These are phyloP conservation scores for Neoscelio sp. DNA, from an alignment of 2,888 invertebrate genomes.

Conservation along the genomic window DNA sequence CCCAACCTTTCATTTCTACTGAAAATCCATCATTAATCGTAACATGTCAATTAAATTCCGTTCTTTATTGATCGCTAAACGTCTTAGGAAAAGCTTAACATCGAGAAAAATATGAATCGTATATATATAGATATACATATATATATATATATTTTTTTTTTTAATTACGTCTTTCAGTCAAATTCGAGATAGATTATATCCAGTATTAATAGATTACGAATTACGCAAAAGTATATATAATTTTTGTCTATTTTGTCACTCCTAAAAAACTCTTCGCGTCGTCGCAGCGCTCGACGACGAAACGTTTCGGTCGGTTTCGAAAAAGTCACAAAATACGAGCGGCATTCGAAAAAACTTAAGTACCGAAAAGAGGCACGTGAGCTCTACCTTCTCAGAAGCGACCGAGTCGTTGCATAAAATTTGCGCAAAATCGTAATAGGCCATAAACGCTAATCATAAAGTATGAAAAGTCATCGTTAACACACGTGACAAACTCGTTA, in stretches of 20 bases:
- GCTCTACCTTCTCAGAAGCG: conserved; percentile 57
- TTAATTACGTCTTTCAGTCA: conserved; percentile 77
- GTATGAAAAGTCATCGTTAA: conserved; percentile 79
- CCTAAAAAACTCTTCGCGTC: no score
- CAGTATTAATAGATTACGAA: conserved; percentile 72
- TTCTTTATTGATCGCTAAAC: conserved; percentile 72
- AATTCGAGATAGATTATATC: conserved; percentile 76
- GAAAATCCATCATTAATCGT: conserved; percentile 21
- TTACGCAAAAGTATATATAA: conserved; percentile 72
- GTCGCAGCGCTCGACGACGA: conserved; percentile 63
- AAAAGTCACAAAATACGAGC: conserved; percentile 73
- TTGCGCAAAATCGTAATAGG: conserved; percentile 79
- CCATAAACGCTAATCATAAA: conserved; percentile 77
- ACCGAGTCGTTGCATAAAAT: conserved; percentile 75
- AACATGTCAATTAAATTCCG: conserved; percentile 65
- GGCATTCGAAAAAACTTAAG: conserved; percentile 49
- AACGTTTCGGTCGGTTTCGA: conserved; percentile 68
- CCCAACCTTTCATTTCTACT: conserved; percentile 25
- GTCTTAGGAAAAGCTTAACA: conserved; percentile 81
- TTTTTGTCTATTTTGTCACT: conserved; percentile 33
- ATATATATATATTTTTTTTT: conserved; percentile 38
- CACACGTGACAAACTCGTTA: conserved; percentile 75
- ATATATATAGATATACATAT: conserved; percentile 72
- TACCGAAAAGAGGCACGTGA: conserved; percentile 67
- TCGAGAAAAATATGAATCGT: conserved; percentile 81